Conservation (phyloP, 1,140 invertebrate species). For the Zaprionus taronus region DNA sequence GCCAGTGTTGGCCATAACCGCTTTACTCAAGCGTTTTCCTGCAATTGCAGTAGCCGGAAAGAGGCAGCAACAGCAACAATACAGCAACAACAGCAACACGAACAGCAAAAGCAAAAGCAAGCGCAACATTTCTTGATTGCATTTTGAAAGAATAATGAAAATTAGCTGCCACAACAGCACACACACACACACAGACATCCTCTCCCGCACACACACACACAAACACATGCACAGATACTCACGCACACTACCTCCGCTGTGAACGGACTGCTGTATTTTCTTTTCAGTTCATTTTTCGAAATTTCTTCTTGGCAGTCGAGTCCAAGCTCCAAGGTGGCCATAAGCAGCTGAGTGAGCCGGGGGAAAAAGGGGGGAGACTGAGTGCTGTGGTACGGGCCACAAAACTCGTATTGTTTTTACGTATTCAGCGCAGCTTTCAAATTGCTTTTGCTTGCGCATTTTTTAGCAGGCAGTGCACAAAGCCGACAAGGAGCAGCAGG, state of each 20-base stretch:
- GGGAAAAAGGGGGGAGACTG: background rate
- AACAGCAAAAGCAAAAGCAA: constrained; percentile 15
- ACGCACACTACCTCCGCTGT: constrained; percentile 11
- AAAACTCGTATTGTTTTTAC: constrained; percentile 73
- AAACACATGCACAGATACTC: constrained; percentile 3
- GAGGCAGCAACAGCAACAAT: constrained; percentile 10
- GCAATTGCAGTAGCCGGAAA: constrained; percentile 21
- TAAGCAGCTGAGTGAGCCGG: background rate
- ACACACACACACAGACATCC: constrained; percentile 25
- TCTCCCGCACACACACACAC: constrained; percentile 8
- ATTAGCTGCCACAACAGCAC: constrained; percentile 76
- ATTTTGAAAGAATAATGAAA: constrained; percentile 82
- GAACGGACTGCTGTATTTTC: constrained; percentile 58
- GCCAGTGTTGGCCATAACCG: constrained; percentile 49
- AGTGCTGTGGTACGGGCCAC: constrained; percentile 7
- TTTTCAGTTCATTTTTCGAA: constrained; percentile 66
- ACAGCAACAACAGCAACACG: constrained; percentile 40
- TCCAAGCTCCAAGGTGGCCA: constrained; percentile 31
- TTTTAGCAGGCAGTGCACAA: constrained; percentile 68
- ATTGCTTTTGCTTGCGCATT: constrained; percentile 79
- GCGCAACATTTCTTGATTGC: constrained; percentile 77
- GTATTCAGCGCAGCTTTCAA: constrained; percentile 78
- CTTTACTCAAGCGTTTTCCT: constrained; percentile 39
- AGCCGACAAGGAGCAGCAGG: constrained; percentile 32
- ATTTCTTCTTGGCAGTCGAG: constrained; percentile 42